Evolutionary conservation across 2,113 vertebrate genomes (phyloP).

Genomic region (Apeltes quadracus): DNA sequence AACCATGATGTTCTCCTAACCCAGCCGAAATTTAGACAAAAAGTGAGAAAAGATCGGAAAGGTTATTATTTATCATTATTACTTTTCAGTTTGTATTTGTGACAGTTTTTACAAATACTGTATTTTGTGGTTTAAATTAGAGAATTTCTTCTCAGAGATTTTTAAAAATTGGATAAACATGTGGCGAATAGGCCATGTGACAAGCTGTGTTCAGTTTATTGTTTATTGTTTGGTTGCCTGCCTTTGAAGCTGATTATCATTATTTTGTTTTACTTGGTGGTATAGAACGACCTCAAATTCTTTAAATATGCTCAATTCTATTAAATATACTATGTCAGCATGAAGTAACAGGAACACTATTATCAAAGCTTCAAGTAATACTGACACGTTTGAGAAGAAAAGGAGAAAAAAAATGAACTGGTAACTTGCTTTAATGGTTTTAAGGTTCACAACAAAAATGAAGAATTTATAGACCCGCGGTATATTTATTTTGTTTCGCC

Average conservation of each 20-base stretch:
- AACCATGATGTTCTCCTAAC: neutral
- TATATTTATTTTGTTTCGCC: slow-evolving; percentile 7
- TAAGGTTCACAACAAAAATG: neutral
- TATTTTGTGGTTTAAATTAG: neutral
- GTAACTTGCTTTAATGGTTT: slow-evolving; percentile 13
- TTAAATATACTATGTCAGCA: neutral
- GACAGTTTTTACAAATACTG: neutral
- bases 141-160: neutral
- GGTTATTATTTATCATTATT: neutral
- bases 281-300: neutral
- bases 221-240: neutral
- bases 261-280: slow-evolving; percentile 1
- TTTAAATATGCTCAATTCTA: neutral
- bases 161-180: neutral
- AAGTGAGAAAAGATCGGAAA: no score
- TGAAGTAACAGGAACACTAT: neutral
- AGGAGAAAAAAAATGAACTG: neutral
- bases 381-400: neutral
- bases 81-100: neutral
- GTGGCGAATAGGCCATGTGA: neutral
- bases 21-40: neutral
- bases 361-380: neutral
- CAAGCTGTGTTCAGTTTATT: neutral
- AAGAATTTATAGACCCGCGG: slow-evolving; percentile 16
- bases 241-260: neutral